Conservation (phyloP, 2,113 vertebrate species). For the Eudyptes chrysolophus region DNA sequence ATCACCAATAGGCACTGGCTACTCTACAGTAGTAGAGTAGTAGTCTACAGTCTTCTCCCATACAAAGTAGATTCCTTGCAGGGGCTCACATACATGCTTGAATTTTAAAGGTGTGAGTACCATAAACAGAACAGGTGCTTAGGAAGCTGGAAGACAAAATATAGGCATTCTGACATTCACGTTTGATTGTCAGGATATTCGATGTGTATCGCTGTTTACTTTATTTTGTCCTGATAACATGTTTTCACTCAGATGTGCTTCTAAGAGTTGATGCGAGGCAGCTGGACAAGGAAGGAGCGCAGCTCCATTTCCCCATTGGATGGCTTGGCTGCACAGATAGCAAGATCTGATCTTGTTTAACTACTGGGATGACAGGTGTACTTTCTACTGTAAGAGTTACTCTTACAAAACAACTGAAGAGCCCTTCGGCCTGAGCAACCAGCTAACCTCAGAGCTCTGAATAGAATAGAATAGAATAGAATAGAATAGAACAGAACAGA, state of each 20-base stretch:
- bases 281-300: neutral
- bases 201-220: neutral
- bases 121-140: neutral
- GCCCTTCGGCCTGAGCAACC: neutral
- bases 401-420: neutral
- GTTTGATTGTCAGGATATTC: neutral
- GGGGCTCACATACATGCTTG: neutral
- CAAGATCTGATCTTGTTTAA: neutral
- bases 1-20: neutral
- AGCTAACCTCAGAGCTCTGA: neutral
- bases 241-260: neutral
- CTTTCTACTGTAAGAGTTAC: neutral
- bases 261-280: neutral
- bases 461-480: neutral
- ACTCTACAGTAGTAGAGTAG: neutral
- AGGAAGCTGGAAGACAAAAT: neutral
- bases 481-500: neutral
- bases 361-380: neutral
- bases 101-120: neutral
- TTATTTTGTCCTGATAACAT: neutral
- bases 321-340: neutral
- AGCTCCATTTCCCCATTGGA: neutral
- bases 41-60: neutral
- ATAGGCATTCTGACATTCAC: neutral
- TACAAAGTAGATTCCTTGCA: neutral